These are phyloP conservation scores for Ctenopoma kingsleyae DNA, from an alignment of 2,797 vertebrate genomes.

Conservation along the genomic window DNA sequence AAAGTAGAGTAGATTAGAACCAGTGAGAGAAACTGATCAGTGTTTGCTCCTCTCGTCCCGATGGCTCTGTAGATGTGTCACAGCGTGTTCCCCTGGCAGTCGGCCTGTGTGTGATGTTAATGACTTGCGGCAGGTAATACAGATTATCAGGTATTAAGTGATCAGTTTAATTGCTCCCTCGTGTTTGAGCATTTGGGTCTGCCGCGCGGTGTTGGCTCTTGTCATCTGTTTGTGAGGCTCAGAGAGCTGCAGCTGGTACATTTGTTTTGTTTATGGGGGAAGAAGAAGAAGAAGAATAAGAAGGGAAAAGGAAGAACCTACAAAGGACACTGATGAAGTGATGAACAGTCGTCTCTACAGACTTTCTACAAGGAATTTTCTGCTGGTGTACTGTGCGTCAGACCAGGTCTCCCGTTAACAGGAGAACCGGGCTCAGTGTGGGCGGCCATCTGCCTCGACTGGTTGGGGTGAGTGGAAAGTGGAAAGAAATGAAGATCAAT, in stretches of 20 bases:
- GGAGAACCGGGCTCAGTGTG: too few relatives aligned
- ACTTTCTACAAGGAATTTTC: too few relatives aligned
- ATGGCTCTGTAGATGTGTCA: not conserved
- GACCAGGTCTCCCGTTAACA: too few relatives aligned
- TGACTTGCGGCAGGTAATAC: constrained; percentile 58
- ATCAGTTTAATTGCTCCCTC: constrained; percentile 79
- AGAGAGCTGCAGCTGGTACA: constrained; percentile 9
- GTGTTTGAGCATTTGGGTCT: constrained; percentile 43
- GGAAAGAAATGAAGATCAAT: too few relatives aligned
- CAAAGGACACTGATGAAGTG: too few relatives aligned
- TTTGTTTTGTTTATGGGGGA: not conserved
- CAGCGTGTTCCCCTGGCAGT: not conserved
- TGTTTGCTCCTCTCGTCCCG: not conserved
- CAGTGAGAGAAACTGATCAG: not conserved
- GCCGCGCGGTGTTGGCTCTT: not conserved
- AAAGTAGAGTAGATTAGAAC: not conserved
- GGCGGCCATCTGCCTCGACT: too few relatives aligned
- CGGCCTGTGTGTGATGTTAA: constrained; percentile 45
- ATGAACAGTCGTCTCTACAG: too few relatives aligned
- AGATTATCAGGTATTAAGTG: constrained; percentile 83
- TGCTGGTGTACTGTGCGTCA: too few relatives aligned
- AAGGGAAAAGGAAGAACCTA: not conserved
- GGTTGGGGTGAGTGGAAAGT: too few relatives aligned
- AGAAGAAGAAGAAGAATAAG: not conserved
- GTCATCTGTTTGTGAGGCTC: constrained; percentile 6